Base-by-base conservation (phyloP, 1,140 invertebrate species). In the Gonatopus flavifemur region DNA sequence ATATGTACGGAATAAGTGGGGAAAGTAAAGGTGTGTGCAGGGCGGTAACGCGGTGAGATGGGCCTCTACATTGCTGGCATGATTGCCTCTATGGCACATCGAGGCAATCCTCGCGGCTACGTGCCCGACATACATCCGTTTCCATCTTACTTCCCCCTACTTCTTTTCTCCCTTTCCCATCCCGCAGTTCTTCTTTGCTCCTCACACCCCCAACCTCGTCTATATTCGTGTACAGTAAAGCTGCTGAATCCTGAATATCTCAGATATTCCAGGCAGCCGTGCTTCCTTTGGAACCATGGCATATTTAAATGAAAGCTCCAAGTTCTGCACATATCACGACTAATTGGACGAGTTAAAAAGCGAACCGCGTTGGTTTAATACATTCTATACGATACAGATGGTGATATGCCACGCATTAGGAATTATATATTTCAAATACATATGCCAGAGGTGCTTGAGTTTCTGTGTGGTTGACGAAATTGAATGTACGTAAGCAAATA, bases 81-180 rank as follows among this genome's bases (percentile, higher is more conserved):
- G 76, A 78, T 78, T 78, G 76, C 74, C 72, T 78, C 72, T 72
- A 77, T 76, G 75, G 74, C 72, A 76, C 76, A 77, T 77, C 72
- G 66, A 77, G 69, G 75, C 75, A 78, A 78, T 78, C 74, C 74
- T 72, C 74, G 72, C 65, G 70, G 66, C 74, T 78, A 78, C 76
- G 76, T 78, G 74, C 74, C 62, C 71, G 63, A 76, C 76, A 78
- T 78, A 76, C 74, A 76, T 74, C 67, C 70, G 66, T 65, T 65
- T 72, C 67, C 70, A 70, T 75, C 71, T 76, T 72, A 67, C 68
- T 69, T 71, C 60, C 48, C 58, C 15, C 13, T 60, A 48, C 52
- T 54, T 55, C 50, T 39, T n/a, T 35, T 30, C 16, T 16, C 41
- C 52, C 59, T 55, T 68, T 67, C 56, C 60, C 52, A 54, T 55